Evolutionary conservation across 35 echinoderm and acorn worm genomes (phyloP), one percentile per base, ranked within the genome.

Genomic region (Eucidaris tribuloides): DNA sequence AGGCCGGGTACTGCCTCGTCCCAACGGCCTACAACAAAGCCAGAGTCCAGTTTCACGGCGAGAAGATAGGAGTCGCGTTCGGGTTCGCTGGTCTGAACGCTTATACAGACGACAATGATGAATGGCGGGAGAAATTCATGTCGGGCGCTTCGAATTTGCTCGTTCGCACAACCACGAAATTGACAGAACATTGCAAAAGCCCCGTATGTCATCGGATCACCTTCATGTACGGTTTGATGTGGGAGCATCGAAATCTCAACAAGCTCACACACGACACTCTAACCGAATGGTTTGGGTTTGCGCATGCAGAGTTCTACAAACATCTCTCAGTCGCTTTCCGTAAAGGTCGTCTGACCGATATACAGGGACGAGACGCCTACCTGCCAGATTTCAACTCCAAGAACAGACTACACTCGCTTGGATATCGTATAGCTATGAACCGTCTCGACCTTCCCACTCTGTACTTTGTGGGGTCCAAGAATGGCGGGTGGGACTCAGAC

Each of bases 161-260:
- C 29, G 89, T 78, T 9, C 76, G 76, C 15, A 6, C 77, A 18
- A 65, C 77, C 22, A 59, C 78, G 5, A 60, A 92, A 24, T 50
- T 38, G 23, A 80, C 35, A 30, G 81, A 92, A 23, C 82, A 92
- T 33, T 92, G 89, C 42, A 85, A 76, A 30, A 86, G 81, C 61
- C 61, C 56, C 36, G 89, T 92, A 1, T 92, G 89, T 34, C 82
- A 92, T 45, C 59, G 89, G 0, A 80, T 92, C 46, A 92, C 71
- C 3, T 78, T 83, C 23, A 92, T 84, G 46, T 91, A 84, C 27
- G 52, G 84, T 44, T 49, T 80, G 0, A 76, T 92, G 24, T 92
- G 83, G 83, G 78, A 92, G 38, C 89, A 92, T 56, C 42, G 71
- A 0, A 92, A 92, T 38, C 77, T 92, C 3, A 92, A 92, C 46